phyloP scores from a whole-genome alignment of 2,113 vertebrate species.

The Heterotis niloticus region DNA sequence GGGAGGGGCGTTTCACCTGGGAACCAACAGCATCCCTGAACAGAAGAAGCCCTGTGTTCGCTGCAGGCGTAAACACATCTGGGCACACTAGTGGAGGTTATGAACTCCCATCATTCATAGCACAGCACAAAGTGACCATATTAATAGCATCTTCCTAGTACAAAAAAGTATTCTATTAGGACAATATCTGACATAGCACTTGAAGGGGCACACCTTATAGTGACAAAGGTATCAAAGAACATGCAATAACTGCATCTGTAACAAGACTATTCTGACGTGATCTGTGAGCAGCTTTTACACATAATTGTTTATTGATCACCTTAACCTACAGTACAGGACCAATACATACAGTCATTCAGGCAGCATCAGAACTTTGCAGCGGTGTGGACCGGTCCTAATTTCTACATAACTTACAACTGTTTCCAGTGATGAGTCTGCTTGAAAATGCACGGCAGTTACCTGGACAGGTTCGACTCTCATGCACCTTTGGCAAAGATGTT shows the following conservation, averaged over 20 bases:
- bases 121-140: neutral
- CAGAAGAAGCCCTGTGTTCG: neutral
- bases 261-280: neutral
- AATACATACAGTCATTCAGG: neutral
- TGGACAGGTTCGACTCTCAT: neutral
- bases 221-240: neutral
- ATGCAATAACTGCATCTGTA: neutral
- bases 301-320: neutral
- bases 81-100: neutral
- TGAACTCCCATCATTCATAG: neutral
- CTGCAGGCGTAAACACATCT: neutral
- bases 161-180: neutral
- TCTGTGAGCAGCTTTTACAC: neutral
- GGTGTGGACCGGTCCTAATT: neutral
- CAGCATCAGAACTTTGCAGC: neutral
- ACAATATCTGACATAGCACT: neutral
- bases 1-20: neutral
- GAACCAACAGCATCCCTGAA: slow-evolving; percentile 5
- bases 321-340: neutral
- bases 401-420: too few relatives aligned
- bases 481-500: neutral
- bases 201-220: neutral
- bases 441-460: neutral
- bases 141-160: neutral
- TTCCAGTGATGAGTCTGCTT: neutral